A percentile compares a stretch with the other conserved stretches of the same genome.
phyloP scores from a whole-genome alignment of 2,113 vertebrate species.

The Strigops habroptila region DNA sequence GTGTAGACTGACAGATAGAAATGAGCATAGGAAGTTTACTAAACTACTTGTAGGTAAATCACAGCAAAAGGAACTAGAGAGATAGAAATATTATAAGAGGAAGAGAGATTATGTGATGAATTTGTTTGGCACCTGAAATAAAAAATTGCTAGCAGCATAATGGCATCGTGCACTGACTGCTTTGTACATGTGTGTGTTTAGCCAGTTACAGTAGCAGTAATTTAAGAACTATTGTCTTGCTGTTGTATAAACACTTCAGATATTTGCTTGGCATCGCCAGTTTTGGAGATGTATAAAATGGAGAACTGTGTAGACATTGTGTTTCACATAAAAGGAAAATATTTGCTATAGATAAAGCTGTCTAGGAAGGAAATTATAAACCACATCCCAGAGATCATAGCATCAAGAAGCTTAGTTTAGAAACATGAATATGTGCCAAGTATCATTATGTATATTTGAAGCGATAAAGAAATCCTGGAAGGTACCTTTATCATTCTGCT shows the following conservation, averaged over 20 bases:
- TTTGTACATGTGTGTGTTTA: neutral
- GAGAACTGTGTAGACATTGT: slow-evolving; percentile 26
- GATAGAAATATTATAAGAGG: neutral
- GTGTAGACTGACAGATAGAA: neutral
- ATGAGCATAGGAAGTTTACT: neutral
- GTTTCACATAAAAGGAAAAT: slow-evolving; percentile 46
- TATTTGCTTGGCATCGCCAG: neutral
- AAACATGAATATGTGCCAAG: neutral
- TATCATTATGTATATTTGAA: neutral
- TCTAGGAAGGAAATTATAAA: slow-evolving; percentile 46
- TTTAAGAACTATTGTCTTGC: slow-evolving; percentile 42
- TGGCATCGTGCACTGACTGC: neutral
- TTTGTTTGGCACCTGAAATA: neutral
- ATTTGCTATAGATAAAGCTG: slow-evolving; percentile 48
- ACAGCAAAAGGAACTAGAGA: neutral
- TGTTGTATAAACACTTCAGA: slow-evolving; percentile 43
- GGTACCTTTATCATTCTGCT: neutral
- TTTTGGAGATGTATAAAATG: slow-evolving; percentile 13
- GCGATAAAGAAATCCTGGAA: neutral
- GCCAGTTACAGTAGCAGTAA: slow-evolving; percentile 35
- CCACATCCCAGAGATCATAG: slow-evolving; percentile 24
- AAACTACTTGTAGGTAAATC: neutral
- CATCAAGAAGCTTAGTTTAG: slow-evolving; percentile 14
- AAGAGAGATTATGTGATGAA: neutral
- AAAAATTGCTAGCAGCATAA: neutral